Conservation (phyloP, 1,140 invertebrate species). For the Hypsibius dujardini region DNA sequence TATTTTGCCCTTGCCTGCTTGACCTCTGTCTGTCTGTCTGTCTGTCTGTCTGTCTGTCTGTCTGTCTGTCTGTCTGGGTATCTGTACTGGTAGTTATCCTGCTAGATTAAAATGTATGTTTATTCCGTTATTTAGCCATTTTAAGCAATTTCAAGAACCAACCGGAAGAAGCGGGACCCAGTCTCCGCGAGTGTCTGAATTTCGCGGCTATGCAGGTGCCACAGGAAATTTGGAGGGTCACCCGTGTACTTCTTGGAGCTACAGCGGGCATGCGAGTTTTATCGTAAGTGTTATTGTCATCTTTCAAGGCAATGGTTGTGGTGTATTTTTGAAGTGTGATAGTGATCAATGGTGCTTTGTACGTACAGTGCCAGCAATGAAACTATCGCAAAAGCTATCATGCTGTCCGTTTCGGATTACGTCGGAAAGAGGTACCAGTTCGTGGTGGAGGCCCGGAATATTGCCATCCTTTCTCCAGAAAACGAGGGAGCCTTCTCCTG, state of each 20-base stretch:
- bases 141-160: not conserved
- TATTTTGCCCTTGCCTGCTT: no score
- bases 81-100: not conserved
- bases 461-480: not conserved
- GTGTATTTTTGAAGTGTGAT: not conserved
- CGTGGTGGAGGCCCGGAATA: not conserved
- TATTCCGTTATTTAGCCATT: not conserved
- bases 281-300: conserved; percentile 29
- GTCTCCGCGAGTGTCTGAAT: not conserved
- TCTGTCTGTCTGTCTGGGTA: no score
- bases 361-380: not conserved
- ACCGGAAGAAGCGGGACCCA: conserved; percentile 8
- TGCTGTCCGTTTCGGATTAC: not conserved
- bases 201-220: not conserved
- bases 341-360: not conserved
- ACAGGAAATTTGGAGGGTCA: not conserved
- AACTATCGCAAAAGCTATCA: not conserved
- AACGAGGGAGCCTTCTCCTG: not conserved
- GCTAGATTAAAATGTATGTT: not conserved
- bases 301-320: not conserved
- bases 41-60: no score
- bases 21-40: no score
- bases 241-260: conserved; percentile 32
- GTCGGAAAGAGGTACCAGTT: not conserved
- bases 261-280: conserved; percentile 41